Percentiles rank a stretch among this genome's conserved stretches.
phyloP scores from a whole-genome alignment of 2,797 vertebrate genomes.

The Okamejei kenojei region DNA sequence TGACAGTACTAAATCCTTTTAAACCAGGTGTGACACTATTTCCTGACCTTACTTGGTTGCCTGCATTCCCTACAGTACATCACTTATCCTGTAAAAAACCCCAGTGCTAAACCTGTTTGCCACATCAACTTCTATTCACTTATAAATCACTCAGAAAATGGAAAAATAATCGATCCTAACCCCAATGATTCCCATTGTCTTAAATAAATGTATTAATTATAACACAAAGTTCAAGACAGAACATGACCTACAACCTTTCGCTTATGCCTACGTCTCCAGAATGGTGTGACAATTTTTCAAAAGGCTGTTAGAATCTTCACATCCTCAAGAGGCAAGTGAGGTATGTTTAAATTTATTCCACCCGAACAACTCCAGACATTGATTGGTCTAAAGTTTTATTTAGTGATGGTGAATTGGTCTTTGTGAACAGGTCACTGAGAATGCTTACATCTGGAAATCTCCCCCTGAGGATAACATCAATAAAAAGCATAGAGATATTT shows the following conservation, averaged over 20 bases:
- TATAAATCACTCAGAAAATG: not conserved
- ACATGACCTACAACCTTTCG: not conserved
- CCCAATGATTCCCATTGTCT: not conserved
- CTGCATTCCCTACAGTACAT: not conserved
- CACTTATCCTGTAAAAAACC: not conserved
- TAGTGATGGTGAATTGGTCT: not conserved
- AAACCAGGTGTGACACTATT: conserved; percentile 36
- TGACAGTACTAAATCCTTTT: conserved; percentile 31
- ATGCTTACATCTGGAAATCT: not conserved
- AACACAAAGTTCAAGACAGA: not conserved
- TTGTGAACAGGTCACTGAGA: not conserved
- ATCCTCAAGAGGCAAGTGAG: not conserved
- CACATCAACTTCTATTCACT: not conserved
- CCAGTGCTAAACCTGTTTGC: not conserved
- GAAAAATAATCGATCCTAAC: not conserved
- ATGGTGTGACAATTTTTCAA: not conserved
- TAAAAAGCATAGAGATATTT: not conserved
- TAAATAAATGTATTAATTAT: not conserved
- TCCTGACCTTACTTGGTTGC: not conserved
- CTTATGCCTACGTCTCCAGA: not conserved
- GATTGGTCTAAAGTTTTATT: not conserved
- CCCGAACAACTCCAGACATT: not conserved
- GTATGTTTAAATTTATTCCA: not conserved
- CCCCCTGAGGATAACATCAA: not conserved
- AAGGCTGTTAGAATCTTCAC: not conserved